A percentile compares a stretch with the other conserved stretches of the same genome.
These are phyloP conservation scores for Elmis aenea DNA, from an alignment of 2,888 invertebrate species.

Conservation along the genomic window DNA sequence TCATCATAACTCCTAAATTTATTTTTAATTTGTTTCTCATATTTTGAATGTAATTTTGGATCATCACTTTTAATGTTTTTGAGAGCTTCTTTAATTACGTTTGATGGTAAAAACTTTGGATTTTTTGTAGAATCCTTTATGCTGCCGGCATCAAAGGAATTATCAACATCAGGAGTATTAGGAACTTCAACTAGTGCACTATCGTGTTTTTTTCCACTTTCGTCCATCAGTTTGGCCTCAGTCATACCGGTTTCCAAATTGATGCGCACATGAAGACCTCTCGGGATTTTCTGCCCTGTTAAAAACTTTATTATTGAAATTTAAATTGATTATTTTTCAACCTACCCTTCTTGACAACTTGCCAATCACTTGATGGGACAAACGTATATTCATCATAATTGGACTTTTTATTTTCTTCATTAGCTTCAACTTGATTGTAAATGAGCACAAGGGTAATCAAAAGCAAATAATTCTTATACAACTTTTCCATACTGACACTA, in stretches of 20 bases:
- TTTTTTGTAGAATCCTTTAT: neutral
- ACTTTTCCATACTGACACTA: too few species aligned
- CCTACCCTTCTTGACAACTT: slow-evolving; percentile 57
- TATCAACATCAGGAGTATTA: slow-evolving; percentile 1
- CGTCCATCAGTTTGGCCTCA: slow-evolving; percentile 68
- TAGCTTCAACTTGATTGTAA: slow-evolving; percentile 6
- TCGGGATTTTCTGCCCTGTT: slow-evolving; percentile 65
- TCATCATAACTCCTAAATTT: slow-evolving; percentile 58
- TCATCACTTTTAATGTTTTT: slow-evolving; percentile 45
- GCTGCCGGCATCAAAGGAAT: neutral
- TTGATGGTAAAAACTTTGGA: slow-evolving; percentile 21
- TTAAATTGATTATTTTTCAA: slow-evolving; percentile 1
- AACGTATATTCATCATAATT: slow-evolving; percentile 45
- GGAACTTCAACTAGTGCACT: slow-evolving; percentile 26
- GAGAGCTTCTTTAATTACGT: slow-evolving; percentile 43
- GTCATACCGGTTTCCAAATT: slow-evolving; percentile 69
- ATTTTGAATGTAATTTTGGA: slow-evolving; percentile 32
- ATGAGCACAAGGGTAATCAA: too few species aligned
- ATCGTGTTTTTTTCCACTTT: slow-evolving; percentile 32
- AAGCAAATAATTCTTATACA: too few species aligned
- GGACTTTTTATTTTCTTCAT: slow-evolving; percentile 5
- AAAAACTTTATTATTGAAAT: slow-evolving; percentile 10
- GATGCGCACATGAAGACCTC: slow-evolving; percentile 69
- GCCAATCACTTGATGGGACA: slow-evolving; percentile 60
- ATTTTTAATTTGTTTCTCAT: slow-evolving; percentile 41